Base-by-base conservation (phyloP, 2,888 invertebrate genomes). In the Amorpha juglandis region DNA sequence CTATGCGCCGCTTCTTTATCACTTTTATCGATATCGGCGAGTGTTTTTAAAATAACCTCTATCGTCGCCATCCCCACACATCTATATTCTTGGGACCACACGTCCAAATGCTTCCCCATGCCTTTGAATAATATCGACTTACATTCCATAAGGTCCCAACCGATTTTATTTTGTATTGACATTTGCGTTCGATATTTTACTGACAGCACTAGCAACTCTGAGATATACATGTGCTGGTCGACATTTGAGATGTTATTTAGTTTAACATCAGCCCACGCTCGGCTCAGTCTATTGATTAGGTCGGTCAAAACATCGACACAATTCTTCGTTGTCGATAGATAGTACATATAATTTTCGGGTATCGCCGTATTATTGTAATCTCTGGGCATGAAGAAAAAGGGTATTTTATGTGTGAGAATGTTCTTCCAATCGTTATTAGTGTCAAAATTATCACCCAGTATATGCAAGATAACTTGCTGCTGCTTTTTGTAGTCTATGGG, bases 41-140 rank as follows among this genome's bases (percentile, higher is more conserved):
- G 78, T 50, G 93, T 91, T 74, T 95, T 94, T 6, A 95, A 84
- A 4, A 96, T 78, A 3, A 96, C 88, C 79, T 97, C 97, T 0
- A 95, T 95, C 0, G 95, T 95, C 35, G 95, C 94, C 97, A 97
- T 97, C 0, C 97, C 97, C 7, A 96, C 90, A 45, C 94, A 94
- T 68, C 97, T 88, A 14, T 96, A 91, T 52, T 94, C 90, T 38
- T 91, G 87, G 38, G 95, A 91, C 0, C 95, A 86, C 0, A 95
- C 94, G 76, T 96, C 95, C 64, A 98, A 87, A 86, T 97, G 97
- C 68, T 94, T 90, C 0, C 95, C 94, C 75, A 97, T 94, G 0
- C 97, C 97, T 38, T 93, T 88, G 71, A 95, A 95, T 0, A 97
- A 77, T 63, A 94, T 91, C 21, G 87, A 85, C 74, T 94, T 93